Conservation (phyloP, 2,113 vertebrate species). For the Corythornis vintsioides region DNA sequence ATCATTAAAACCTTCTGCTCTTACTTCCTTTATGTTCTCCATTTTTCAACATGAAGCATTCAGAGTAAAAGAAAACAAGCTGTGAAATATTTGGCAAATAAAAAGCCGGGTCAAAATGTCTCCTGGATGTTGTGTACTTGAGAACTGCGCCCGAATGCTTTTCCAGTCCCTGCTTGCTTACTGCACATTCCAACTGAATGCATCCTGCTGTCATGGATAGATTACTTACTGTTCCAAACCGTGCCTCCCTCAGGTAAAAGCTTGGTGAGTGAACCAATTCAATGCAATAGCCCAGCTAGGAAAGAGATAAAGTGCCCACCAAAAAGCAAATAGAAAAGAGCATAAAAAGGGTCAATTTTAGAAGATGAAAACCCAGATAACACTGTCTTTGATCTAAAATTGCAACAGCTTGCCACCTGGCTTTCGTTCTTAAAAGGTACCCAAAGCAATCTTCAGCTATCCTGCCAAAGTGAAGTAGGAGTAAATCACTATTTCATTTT, state of each 20-base stretch:
- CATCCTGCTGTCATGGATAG: neutral
- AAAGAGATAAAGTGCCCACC: neutral
- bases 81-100: slow-evolving; percentile 1
- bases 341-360: neutral
- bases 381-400: neutral
- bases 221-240: neutral
- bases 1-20: neutral
- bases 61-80: slow-evolving; percentile 25
- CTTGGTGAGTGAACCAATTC: neutral
- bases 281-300: neutral
- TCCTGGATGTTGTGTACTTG: neutral
- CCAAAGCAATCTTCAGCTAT: neutral
- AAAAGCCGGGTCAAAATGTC: neutral
- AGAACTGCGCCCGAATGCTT: neutral
- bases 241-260: neutral
- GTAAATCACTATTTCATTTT: neutral
- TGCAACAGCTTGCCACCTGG: neutral
- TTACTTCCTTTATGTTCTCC: neutral
- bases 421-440: neutral
- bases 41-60: neutral
- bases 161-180: neutral
- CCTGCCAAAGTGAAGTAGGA: neutral
- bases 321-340: neutral
- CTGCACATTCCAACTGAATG: neutral
- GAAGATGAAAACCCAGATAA: neutral